These are phyloP conservation scores for Anguilla anguilla DNA, from an alignment of 2,797 vertebrate species.

Conservation along the genomic window DNA sequence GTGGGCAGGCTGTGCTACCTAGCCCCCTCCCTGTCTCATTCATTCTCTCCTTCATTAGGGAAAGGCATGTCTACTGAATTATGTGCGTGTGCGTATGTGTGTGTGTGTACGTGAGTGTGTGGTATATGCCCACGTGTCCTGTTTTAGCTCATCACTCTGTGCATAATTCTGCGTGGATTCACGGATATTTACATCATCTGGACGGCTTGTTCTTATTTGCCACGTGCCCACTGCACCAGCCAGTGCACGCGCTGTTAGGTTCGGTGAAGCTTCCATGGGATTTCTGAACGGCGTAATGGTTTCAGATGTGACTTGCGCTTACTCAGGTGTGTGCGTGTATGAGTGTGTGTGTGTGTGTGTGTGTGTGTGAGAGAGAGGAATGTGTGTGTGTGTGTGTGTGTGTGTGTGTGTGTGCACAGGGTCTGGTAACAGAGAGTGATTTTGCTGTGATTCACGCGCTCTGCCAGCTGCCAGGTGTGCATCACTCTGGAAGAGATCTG, in stretches of 20 bases:
- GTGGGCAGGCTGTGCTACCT: constrained; percentile 31
- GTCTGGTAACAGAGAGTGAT: not conserved
- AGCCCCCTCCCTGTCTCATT: constrained; percentile 10
- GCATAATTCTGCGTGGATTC: not conserved
- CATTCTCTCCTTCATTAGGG: constrained; percentile 33
- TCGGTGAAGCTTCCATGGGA: not conserved
- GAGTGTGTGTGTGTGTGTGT: not conserved
- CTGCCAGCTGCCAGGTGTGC: not conserved
- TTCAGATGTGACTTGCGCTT: not conserved
- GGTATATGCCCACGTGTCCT: not conserved
- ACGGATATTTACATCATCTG: not conserved
- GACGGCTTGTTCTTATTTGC: not conserved
- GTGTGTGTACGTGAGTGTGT: constrained; percentile 34
- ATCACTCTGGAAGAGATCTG: not conserved
- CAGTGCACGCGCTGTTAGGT: not conserved
- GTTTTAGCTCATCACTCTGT: not conserved
- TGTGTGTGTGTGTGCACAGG: not conserved
- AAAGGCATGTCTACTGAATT: constrained; percentile 22
- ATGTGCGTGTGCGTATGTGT: constrained; percentile 20
- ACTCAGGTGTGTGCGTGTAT: not conserved
- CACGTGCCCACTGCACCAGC: not conserved
- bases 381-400: not conserved
- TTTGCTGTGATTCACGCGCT: not conserved
- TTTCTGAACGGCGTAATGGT: not conserved
- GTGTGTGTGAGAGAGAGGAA: no score